Base-by-base conservation (phyloP, 2,797 vertebrate genomes). In the Lemur catta region DNA sequence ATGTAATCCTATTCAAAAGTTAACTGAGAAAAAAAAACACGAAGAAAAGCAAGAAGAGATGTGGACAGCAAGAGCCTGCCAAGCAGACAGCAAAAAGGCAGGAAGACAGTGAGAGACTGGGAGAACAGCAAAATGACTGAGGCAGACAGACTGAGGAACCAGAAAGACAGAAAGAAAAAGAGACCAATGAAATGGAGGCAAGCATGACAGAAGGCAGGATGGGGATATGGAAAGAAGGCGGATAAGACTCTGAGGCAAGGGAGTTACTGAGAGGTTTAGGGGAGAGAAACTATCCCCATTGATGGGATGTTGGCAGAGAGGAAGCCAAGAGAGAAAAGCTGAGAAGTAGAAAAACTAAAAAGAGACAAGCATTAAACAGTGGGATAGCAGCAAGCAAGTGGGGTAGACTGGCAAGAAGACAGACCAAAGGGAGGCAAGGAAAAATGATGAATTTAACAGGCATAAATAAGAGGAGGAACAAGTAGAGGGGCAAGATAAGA, bases 401-500 rank as follows among this genome's bases (percentile, higher is more conserved):
- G 65, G 35, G 67, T 9, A 85, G 93, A 81, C 46, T 72, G 50
- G 76, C 18, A 41, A 67, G 84, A 75, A 55, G 80, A 82, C 9
- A 61, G 50, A 96, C 17, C 52, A 55, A 50, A 74, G 26, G 48
- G n/a, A 87, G 41, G 50, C 43, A 63, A 90, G 65, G 76, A 65
- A 84, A 94, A 48, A 80, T 26, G 15, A 52, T 63, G 72, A 84
- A 41, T 72, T 41, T 41, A 78, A 75, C 15, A 67, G 69, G 75
- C 35, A 90, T 67, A 61, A 55, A 43, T 38, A 65, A 91, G 48
- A 90, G n/a, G 35, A 46, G 55, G 61, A 61, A 43, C 52, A 89
- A 85, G 52, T 1, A 52, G 74, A 93, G 84, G 67, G 84, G 76
- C 55, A 89, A 87, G 92, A 85, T 30, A 89, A 96, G 91, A 96